Conservation (phyloP, 2,888 invertebrate genomes). For the Baronia brevicornis region DNA sequence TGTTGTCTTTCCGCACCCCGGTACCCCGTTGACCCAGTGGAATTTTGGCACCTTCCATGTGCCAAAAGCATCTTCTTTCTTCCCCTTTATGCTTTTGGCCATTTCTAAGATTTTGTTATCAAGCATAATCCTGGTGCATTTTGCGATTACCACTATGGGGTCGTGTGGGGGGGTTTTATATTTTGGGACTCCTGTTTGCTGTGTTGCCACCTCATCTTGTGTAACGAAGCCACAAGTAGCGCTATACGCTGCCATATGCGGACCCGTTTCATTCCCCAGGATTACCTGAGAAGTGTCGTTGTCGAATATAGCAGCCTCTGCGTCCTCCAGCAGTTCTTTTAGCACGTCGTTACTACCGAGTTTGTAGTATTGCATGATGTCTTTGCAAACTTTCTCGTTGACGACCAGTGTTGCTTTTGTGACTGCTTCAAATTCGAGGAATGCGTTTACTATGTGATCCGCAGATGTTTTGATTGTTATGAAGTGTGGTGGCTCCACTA, state of each 20-base stretch:
- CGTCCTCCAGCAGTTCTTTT: slow-evolving; percentile 1
- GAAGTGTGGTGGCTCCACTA: too few species aligned
- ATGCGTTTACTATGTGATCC: slow-evolving; percentile 3
- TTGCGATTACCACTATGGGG: slow-evolving; percentile 2
- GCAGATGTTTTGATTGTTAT: too few species aligned
- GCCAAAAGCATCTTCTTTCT: not conserved
- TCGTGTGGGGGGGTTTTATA: not conserved
- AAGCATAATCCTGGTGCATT: slow-evolving; percentile 4
- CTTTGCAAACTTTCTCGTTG: not conserved
- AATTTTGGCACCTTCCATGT: not conserved
- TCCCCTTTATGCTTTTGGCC: not conserved
- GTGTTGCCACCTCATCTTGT: slow-evolving; percentile 1
- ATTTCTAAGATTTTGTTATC: not conserved
- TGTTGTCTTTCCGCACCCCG: slow-evolving; percentile 7
- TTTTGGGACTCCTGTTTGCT: not conserved
- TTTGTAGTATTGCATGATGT: slow-evolving; percentile 1
- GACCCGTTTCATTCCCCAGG: not conserved
- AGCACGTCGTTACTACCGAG: not conserved
- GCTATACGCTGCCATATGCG: slow-evolving; percentile 4
- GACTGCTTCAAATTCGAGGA: slow-evolving; percentile 1
- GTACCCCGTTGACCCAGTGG: slow-evolving; percentile 5
- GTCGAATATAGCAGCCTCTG: slow-evolving; percentile 2
- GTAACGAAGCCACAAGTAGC: slow-evolving; percentile 1
- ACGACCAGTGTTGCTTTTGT: slow-evolving; percentile 3
- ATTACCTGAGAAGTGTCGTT: slow-evolving; percentile 3